Base-by-base conservation (phyloP, 30 jellyfish, hydroid and myxozoan species). In the Aurelia sp. region DNA sequence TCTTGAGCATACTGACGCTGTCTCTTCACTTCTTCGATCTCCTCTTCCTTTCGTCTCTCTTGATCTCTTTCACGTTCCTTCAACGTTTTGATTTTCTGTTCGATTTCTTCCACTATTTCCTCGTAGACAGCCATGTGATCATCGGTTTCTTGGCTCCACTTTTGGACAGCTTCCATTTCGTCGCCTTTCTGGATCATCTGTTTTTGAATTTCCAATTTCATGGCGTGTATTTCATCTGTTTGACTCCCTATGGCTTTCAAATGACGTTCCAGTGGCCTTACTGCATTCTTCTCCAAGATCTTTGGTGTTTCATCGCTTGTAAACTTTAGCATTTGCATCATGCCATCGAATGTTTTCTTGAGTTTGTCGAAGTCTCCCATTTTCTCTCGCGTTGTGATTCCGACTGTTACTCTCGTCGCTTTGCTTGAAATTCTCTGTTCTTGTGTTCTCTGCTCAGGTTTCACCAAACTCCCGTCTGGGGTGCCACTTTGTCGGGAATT, bases 81-180 rank as follows among this genome's bases (percentile, higher is more conserved):
- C 80, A 68, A 68, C 1, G 40, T 68, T 68, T 68, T 68, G 59
- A 68, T 38, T n/a, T 31, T 68, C 24, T 68, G 60, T 5, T 68
- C 80, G 59, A 68, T 31, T 31, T 68, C 59, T 68, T 68, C 80
- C 27, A 68, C n/a, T 15, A n/a, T 27, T 21, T 73, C 71, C 5
- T 31, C 61, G 59, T 68, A 68, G 58, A 68, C n/a, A 31, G 58
- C 80, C 52, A 68, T 20, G 27, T 30, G 17, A 30, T 58, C 80
- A 20, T 77, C 88, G 22, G 72, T 77, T 41, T 77, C 48, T 63
- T 77, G 61, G 16, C 66, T 69, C 72, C 41, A 79, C 67, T 67
- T 51, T 60, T 44, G 7, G 19, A 79, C 63, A 19, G 62, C 69
- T 30, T 60, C 90, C 21, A 21, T 19, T 31, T 69, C 40, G 4